Evolutionary conservation across 1,140 invertebrate genomes (phyloP), one percentile per base, ranked within the genome.

Genomic region (Trichonephila clavata): DNA sequence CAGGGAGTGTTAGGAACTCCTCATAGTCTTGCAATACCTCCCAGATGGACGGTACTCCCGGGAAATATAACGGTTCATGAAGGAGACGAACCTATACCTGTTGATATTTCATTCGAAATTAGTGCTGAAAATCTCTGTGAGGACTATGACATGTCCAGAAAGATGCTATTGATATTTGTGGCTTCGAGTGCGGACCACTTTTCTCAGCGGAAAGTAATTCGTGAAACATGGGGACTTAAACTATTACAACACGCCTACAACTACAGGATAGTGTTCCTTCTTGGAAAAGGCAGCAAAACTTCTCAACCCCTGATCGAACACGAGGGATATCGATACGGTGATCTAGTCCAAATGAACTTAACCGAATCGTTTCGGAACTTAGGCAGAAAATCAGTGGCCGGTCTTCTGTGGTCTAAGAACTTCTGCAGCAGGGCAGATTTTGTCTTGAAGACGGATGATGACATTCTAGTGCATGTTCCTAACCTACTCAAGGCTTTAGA

Each of bases 361-460:
- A 24, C 95, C 0, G 96, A 96, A 94, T 95, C 90, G n/a, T 96
- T 96, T 92, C 95, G 95, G 21, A 96, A 96, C 94, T 94, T 96
- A 27, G 96, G 95, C 13, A 95, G 95, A 43, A 96, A 96, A 95
- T 96, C 95, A 60, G 94, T 96, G 13, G 95, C 95, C 27, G 95
- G 95, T 0, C 94, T 96, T 2, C 95, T 95, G 80, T 96, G 96
- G 96, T 94, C 95, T 1, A 93, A 94, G 16, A 94, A 80, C 1
- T 95, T 95, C 93, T 96, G 96, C 94, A 13, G 94, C 94, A 13
- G 94, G 39, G 83, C 95, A 2, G 94, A 95, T n/a, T 96, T 95
- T 94, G 94, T 96, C 59, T 94, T 96, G 87, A 96, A 96, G 94
- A 95, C 95, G 0, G 96, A 96, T 93, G 96, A 96, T 88, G 96